phyloP scores from a whole-genome alignment of 2,888 invertebrate species.

The Himalopsyche tibetana region DNA sequence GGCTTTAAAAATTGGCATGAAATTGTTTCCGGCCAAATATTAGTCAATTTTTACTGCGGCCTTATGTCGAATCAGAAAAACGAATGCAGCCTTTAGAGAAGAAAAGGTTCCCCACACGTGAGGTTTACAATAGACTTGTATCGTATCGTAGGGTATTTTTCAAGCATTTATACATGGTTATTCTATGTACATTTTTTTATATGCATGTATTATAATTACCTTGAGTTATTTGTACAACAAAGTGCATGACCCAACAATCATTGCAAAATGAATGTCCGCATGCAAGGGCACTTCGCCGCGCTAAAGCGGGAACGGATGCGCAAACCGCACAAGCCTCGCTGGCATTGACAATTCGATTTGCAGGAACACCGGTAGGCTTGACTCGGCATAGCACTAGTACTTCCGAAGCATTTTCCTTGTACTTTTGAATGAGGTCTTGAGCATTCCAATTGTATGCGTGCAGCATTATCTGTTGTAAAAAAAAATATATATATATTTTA shows the following conservation, averaged over 20 bases:
- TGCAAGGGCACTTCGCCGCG: conserved; percentile 87
- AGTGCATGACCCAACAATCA: conserved; percentile 97
- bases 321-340: conserved; percentile 85
- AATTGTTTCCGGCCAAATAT: too few relatives aligned
- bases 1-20: too few relatives aligned
- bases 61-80: too few relatives aligned
- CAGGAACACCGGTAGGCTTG: conserved; percentile 69
- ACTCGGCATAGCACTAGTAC: conserved; percentile 77
- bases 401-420: conserved; percentile 85
- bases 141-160: too few relatives aligned
- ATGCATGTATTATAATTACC: conserved; percentile 74
- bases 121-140: too few relatives aligned
- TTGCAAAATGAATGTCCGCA: conserved; percentile 97
- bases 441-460: conserved; percentile 94
- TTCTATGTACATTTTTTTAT: too few relatives aligned
- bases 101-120: too few relatives aligned
- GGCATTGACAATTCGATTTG: conserved; percentile 68
- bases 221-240: conserved; percentile 96
- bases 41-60: too few relatives aligned
- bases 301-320: conserved; percentile 80
- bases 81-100: too few relatives aligned
- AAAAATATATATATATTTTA: too few relatives aligned
- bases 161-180: too few relatives aligned
- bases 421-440: conserved; percentile 87
- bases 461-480: conserved; percentile 82